Percentiles rank a stretch among this genome's conserved stretches.
phyloP scores from a whole-genome alignment of 2,797 vertebrate genomes.

The Caiman crocodilus region DNA sequence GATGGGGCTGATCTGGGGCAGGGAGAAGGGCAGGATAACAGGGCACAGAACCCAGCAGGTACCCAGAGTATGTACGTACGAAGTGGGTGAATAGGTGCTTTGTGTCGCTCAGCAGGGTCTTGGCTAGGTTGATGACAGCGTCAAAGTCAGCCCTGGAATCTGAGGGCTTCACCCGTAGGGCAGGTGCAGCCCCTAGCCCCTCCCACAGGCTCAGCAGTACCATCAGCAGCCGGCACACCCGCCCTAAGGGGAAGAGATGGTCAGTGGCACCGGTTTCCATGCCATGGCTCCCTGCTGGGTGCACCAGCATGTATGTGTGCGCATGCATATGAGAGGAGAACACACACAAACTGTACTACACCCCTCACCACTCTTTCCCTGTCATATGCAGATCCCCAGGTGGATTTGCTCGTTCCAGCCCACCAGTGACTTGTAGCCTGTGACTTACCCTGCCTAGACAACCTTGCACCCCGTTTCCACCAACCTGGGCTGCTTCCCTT shows the following conservation, averaged over 20 bases:
- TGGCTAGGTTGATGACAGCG: conserved; percentile 47
- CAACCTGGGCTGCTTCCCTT: too few species aligned
- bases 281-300: too few species aligned
- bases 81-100: conserved; percentile 52
- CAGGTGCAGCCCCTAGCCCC: conserved; percentile 12
- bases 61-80: conserved; percentile 30
- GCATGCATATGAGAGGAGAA: too few species aligned
- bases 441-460: too few species aligned
- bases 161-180: neutral
- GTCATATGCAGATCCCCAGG: too few species aligned
- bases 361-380: too few species aligned
- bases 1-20: neutral
- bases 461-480: too few species aligned
- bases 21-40: neutral
- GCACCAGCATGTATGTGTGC: too few species aligned
- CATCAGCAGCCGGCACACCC: conserved; percentile 47
- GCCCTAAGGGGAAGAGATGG: conserved; percentile 4
- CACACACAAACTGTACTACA: too few species aligned
- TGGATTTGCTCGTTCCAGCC: too few species aligned
- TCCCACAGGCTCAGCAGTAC: conserved; percentile 53
- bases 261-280: too few species aligned
- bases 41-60: neutral
- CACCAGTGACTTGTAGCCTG: too few species aligned
- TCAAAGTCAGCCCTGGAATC: conserved; percentile 62
- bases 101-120: conserved; percentile 58